Base-by-base conservation (phyloP, 1,140 invertebrate genomes). In the Musca vetustissima region DNA sequence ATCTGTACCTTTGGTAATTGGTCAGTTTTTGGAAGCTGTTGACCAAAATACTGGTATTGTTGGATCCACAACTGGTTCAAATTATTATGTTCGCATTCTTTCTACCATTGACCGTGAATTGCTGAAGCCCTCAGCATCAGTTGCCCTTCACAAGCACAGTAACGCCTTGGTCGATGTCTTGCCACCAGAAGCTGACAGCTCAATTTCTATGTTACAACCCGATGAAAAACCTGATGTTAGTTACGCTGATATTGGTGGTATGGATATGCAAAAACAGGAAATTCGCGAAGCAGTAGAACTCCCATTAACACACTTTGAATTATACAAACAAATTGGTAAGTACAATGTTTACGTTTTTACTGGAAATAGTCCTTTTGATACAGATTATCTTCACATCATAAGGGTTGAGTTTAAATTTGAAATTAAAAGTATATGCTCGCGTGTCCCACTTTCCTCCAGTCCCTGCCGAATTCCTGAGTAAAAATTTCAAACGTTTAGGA, bases 191-290 rank as follows among this genome's bases (percentile, higher is more conserved):
- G 96, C 97, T n/a, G 97, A 99, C 81, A 97, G 94, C 69, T 97
- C 94, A 52, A 98, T 98, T 72, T 94, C 94, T 0, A 83, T 96
- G 94, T 65, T 96, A 91, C 73, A 98, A 96, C 70, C 82, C 89
- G 97, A 99, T 89, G 97, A 99, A 84, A 99, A 99, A 78, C 98
- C 98, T 3, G 96, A 99, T 85, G 95, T 99, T 15, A 89, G 90
- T 57, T 99, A 99, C 82, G 90, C 92, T 22, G 98, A 99, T 78
- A 99, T 99, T 84, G 98, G 98, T 84, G 98, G 98, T 50, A 95
- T 99, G 91, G 97, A 99, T 81, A 98, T 98, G 87, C 98, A 99
- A 83, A 99, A 99, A 76, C 98, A 99, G 83, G 98, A 99, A 85
- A 98, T 99, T 70, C 85, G 97, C 64, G 98, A 99, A 86, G 98